Evolutionary conservation across 2,888 invertebrate species (phyloP), one percentile per base, ranked within the genome.

Genomic region (Scotopteryx bipunctaria): DNA sequence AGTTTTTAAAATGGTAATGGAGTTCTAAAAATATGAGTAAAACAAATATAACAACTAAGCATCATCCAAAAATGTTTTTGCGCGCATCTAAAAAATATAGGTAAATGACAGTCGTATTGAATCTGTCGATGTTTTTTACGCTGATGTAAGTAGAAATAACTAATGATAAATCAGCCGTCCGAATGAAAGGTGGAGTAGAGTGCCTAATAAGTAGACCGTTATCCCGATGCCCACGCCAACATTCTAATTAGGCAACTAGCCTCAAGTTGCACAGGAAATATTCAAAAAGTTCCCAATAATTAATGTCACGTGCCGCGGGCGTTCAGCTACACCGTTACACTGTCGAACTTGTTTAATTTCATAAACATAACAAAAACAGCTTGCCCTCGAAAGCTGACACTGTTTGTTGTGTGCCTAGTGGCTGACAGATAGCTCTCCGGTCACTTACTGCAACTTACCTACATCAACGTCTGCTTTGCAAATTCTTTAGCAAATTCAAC

Each of bases 131-230:
- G 57, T 68, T 70, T 69, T 71, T 77, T 73, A 63, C 58, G 56
- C 45, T 41, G 41, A 60, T 63, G 61, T 68, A n/a, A n/a, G n/a
- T n/a, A n/a, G n/a, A n/a, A n/a, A n/a, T n/a, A n/a, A n/a, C n/a
- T n/a, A 55, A 69, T 69, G 73, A 79, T 77, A 74, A 77, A 82
- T 81, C 68, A 72, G 65, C 55, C 57, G 60, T 70, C 66, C 63
- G 67, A 73, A 75, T 74, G 64, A 71, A 64, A 71, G 66, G 64
- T n/a, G n/a, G n/a, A n/a, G 64, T 67, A 75, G 68, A 74, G 70
- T 74, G 63, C 63, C 67, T 73, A 73, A 79, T 74, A 80, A 71
- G 66, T 72, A 67, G 72, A 81, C 86, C 84, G 87, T 84, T 87
- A 86, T 68, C 66, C 67, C 59, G 61, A 53, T 61, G 64, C 76